Base-by-base conservation (phyloP, 2,888 invertebrate genomes). In the Lepidocyrtinus sp. region DNA sequence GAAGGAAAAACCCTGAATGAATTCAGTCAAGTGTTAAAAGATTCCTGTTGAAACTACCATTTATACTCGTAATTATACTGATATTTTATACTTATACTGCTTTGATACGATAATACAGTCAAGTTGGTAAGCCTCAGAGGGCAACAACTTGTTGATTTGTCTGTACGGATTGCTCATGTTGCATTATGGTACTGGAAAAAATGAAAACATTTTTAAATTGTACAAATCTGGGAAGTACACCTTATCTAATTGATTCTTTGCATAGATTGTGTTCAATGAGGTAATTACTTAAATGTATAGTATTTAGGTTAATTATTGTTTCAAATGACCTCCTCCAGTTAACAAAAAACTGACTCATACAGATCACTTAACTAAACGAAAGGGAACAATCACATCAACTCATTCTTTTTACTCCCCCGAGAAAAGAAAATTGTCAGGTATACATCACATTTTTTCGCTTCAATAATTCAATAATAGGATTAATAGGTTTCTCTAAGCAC, bases 101-200 rank as follows among this genome's bases (percentile, higher is more conserved):
- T 36, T 36, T 36, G 36, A 36, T 36, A 36, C 36, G 36, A 64
- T 64, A 64, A 64, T 64, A 64, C 64, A 64, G 9, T 64, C 15
- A 26, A 26, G 15, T 61, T 22, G 24, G 25, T 17, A 22, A 46
- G 62, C 63, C 72, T 46, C 63, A 72, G 12, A 36, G 12, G 12
- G 62, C 59, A 59, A 17, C n/a, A n/a, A 26, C 27, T 69, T 62
- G 59, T 72, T 79, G 78, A 78, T 78, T 78, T 78, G 78, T 78
- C 78, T 78, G 72, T 46, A 25, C 68, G 72, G 78, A 73, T 78
- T 78, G 78, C 78, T 78, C 67, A 72, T 61, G 69, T 76, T 70
- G 22, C 75, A 67, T 59, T n/a, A n/a, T n/a, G n/a, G n/a, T 36
- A 7, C 12, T 36, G 12, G 5, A 36, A 36, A 36, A 12, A 7